Percentiles rank a stretch among this genome's conserved stretches.
These are phyloP conservation scores for Eulemur rubriventer DNA, from an alignment of 2,797 vertebrate species.

Conservation along the genomic window DNA sequence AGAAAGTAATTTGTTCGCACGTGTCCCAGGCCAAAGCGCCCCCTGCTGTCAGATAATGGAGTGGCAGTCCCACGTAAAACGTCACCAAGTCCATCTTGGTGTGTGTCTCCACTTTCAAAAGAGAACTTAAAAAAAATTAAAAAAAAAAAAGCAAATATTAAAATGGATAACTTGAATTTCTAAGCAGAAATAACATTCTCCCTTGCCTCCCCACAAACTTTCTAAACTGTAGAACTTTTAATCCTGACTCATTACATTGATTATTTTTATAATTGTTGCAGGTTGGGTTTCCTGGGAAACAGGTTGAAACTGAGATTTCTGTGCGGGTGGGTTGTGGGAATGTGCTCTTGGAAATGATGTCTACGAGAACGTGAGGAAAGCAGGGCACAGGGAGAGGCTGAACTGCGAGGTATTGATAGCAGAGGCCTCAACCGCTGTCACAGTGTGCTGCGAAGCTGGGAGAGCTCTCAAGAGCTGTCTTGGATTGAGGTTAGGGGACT, in stretches of 20 bases:
- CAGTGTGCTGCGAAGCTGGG: no score
- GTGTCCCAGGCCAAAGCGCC: not conserved
- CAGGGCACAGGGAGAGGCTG: not conserved
- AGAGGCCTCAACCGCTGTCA: fast-evolving
- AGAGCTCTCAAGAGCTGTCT: not conserved
- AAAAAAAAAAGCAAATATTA: not conserved
- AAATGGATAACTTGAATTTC: slow-evolving; percentile 11
- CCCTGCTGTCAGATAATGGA: slow-evolving; percentile 25
- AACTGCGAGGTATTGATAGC: fast-evolving
- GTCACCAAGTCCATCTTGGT: not conserved
- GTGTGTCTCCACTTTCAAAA: not conserved
- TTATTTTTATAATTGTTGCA: not conserved
- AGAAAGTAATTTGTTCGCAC: not conserved
- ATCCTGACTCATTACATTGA: not conserved
- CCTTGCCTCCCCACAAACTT: not conserved
- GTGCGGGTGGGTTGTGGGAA: not conserved
- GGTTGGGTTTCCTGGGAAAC: not conserved
- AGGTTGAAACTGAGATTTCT: not conserved
- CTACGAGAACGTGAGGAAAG: not conserved
- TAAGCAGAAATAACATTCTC: not conserved
- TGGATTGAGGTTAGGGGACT: not conserved
- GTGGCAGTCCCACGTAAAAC: not conserved
- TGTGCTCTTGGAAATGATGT: not conserved
- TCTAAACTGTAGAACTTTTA: not conserved
- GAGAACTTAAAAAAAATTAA: not conserved